Conservation (phyloP, 2,797 vertebrate species). For the Bradypus variegatus region DNA sequence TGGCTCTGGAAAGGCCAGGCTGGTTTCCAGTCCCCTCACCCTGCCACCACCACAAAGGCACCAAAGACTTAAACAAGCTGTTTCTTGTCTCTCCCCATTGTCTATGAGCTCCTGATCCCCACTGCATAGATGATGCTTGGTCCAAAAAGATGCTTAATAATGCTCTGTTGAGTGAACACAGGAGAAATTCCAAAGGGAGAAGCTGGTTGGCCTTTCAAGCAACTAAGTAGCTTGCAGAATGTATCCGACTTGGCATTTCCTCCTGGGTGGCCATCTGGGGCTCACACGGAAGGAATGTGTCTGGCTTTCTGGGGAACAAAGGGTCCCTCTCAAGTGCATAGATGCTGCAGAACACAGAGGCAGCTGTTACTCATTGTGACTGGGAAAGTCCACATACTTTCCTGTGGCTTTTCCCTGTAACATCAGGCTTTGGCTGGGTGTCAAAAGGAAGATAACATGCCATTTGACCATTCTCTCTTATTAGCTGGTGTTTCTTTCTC, state of each 20-base stretch:
- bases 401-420: not conserved
- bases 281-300: conserved; percentile 35
- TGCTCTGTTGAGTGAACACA: not conserved
- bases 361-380: conserved; percentile 29
- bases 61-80: not conserved
- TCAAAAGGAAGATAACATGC: not conserved
- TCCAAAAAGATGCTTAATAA: not conserved
- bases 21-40: not conserved
- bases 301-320: conserved; percentile 21
- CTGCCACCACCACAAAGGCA: not conserved
- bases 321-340: not conserved
- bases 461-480: not conserved
- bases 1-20: not conserved
- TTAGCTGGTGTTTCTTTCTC: not conserved
- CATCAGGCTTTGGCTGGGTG: not conserved
- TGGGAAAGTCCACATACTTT: conserved; percentile 49
- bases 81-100: not conserved
- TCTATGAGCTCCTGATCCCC: not conserved
- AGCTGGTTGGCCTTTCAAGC: not conserved
- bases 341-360: not conserved
- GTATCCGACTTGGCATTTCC: not conserved
- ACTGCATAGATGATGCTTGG: not conserved
- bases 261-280: not conserved
- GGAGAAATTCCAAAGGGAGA: not conserved
- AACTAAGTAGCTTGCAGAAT: not conserved